Evolutionary conservation across 2,113 vertebrate genomes (phyloP).

Genomic region (Lathamus discolor): DNA sequence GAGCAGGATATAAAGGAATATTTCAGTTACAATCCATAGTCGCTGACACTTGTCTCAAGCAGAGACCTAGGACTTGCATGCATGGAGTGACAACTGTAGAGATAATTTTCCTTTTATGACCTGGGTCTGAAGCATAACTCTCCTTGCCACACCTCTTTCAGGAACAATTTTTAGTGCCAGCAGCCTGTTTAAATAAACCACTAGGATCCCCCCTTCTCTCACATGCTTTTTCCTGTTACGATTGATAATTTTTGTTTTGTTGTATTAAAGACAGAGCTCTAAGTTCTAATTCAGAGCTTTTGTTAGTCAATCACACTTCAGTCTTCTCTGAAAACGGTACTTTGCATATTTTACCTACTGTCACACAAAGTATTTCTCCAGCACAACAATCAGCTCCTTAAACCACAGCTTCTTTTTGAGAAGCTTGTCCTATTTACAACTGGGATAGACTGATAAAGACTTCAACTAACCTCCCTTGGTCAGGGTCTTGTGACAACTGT

Average conservation of each 20-base stretch:
- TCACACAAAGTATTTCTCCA: background rate
- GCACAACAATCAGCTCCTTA: background rate
- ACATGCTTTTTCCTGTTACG: background rate
- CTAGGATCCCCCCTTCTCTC: background rate
- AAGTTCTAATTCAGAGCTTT: background rate
- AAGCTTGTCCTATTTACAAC: background rate
- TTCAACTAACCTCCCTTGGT: background rate
- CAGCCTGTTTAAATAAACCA: background rate
- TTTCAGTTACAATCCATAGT: background rate
- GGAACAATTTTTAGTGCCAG: background rate
- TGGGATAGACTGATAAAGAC: background rate
- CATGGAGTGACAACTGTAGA: background rate
- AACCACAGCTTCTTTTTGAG: background rate
- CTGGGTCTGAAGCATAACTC: background rate
- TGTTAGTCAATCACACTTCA: background rate
- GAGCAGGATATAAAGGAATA: background rate
- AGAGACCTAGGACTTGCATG: background rate
- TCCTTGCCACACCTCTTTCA: background rate
- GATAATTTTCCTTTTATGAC: background rate
- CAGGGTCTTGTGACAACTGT: background rate
- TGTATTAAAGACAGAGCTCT: background rate
- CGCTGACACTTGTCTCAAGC: background rate
- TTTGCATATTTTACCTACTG: background rate
- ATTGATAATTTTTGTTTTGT: background rate
- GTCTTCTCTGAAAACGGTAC: background rate